phyloP scores from a whole-genome alignment of 2,113 vertebrate species.

The Oreocharis arfaki region DNA sequence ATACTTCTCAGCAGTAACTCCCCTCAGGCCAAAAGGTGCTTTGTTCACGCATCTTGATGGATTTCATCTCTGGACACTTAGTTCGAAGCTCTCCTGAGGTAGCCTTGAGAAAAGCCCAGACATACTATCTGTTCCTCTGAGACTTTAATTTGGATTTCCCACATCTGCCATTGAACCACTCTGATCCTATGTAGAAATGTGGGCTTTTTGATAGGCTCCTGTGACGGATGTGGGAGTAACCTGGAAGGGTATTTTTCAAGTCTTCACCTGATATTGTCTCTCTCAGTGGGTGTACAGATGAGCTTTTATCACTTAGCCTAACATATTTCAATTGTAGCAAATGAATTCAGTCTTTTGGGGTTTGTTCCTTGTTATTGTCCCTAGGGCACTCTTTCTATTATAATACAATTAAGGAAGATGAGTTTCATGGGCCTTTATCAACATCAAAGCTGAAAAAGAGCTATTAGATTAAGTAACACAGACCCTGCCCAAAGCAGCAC shows the following conservation, averaged over 20 bases:
- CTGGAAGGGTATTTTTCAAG: background rate
- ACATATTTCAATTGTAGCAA: background rate
- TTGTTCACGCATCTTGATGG: background rate
- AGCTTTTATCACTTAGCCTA: background rate
- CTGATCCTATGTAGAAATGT: background rate
- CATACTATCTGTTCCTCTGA: background rate
- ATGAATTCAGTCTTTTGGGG: background rate
- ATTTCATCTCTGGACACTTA: background rate
- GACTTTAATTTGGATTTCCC: background rate
- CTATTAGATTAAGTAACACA: slow-evolving; percentile 34
- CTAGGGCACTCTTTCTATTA: background rate
- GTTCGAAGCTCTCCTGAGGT: background rate
- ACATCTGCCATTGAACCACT: background rate
- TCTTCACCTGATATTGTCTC: background rate
- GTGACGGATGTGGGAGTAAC: background rate
- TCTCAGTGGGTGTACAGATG: background rate
- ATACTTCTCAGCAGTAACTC: background rate
- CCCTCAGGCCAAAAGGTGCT: background rate
- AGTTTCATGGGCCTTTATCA: slow-evolving; percentile 22
- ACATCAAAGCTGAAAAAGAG: background rate
- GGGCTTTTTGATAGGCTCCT: background rate
- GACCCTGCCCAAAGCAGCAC: slow-evolving; percentile 8
- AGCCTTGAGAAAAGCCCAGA: background rate
- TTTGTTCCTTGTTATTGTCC: background rate
- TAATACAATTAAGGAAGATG: slow-evolving; percentile 21